Evolutionary conservation across 1,140 invertebrate genomes (phyloP).

Genomic region (Drosophila bipectinata): DNA sequence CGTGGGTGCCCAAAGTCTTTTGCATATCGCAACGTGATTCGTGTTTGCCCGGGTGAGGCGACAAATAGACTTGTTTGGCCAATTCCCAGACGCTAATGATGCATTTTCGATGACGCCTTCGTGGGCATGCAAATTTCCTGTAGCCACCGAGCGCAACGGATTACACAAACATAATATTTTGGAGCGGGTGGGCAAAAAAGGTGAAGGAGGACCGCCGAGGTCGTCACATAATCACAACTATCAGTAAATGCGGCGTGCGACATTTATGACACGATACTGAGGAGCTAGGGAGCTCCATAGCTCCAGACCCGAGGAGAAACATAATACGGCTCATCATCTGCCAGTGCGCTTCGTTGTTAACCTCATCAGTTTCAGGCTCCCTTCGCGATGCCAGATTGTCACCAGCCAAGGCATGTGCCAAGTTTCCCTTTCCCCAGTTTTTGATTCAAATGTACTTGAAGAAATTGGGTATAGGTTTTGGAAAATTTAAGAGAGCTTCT

Average conservation of each 20-base stretch:
- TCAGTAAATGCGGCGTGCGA: slow-evolving; percentile 74
- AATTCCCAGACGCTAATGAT: slow-evolving; percentile 79
- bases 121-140: slow-evolving; percentile 69
- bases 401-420: slow-evolving; percentile 36
- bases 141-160: slow-evolving; percentile 44
- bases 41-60: slow-evolving; percentile 54
- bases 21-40: slow-evolving; percentile 66
- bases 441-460: slow-evolving; percentile 1
- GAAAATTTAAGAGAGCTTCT: neutral
- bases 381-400: slow-evolving; percentile 50
- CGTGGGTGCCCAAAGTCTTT: slow-evolving; percentile 46
- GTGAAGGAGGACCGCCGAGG: neutral
- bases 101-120: slow-evolving; percentile 75
- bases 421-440: slow-evolving; percentile 2
- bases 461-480: neutral
- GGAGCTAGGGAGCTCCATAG: slow-evolving; percentile 21
- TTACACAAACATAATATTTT: slow-evolving; percentile 30
- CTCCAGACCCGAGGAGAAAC: slow-evolving; percentile 45
- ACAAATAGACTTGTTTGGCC: slow-evolving; percentile 79
- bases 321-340: slow-evolving; percentile 77
- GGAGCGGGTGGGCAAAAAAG: neutral
- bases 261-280: slow-evolving; percentile 73
- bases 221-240: slow-evolving; percentile 62
- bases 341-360: slow-evolving; percentile 51
- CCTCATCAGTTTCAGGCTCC: slow-evolving; percentile 69